Evolutionary conservation across 2,888 invertebrate species (phyloP).

Genomic region (Xestia xanthographa): DNA sequence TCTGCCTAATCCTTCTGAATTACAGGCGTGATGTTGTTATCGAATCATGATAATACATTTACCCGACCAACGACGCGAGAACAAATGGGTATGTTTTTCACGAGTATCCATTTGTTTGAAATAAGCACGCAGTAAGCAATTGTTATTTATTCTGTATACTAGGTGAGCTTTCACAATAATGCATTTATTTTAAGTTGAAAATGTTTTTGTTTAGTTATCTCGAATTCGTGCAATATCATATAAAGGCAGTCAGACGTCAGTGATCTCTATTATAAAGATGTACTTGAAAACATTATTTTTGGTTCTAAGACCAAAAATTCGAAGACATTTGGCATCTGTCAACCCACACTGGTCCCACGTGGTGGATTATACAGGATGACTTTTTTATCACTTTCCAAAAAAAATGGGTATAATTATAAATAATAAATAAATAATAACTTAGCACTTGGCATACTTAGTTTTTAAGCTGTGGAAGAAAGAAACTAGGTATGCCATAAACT

Average conservation of each 20-base stretch:
- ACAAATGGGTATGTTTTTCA: background rate
- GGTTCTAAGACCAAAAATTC: too few species aligned
- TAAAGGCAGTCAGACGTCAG: background rate
- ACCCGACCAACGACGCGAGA: background rate
- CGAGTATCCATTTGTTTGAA: background rate
- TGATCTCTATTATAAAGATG: background rate
- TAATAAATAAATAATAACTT: too few species aligned
- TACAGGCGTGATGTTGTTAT: too few species aligned
- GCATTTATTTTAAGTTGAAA: background rate
- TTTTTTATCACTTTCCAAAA: too few species aligned
- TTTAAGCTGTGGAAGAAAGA: too few species aligned
- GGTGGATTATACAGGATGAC: too few species aligned
- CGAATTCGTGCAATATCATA: background rate
- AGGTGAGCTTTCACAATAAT: background rate
- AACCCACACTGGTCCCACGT: too few species aligned
- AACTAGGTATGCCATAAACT: too few species aligned
- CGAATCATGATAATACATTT: background rate
- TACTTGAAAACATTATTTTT: background rate
- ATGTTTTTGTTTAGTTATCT: background rate
- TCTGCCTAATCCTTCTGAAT: too few species aligned
- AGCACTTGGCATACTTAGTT: too few species aligned
- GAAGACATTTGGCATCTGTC: too few species aligned
- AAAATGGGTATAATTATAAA: too few species aligned
- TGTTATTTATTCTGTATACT: background rate
- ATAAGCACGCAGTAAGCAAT: background rate